Conservation (phyloP, 2,888 invertebrate species). For the Nymphalis c-album region DNA sequence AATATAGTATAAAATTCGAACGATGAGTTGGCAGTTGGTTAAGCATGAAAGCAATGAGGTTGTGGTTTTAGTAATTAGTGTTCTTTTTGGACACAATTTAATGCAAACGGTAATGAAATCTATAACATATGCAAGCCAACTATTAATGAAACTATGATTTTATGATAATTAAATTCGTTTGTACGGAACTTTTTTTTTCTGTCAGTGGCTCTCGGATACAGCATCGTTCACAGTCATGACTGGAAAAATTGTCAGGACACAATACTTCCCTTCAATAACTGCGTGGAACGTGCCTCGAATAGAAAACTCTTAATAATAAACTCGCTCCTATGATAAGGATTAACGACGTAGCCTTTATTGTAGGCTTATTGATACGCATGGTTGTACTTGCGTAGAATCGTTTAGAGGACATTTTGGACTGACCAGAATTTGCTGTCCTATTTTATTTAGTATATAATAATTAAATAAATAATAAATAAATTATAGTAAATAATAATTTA, state of each 20-base stretch:
- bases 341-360: constrained; percentile 34
- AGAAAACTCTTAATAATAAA: constrained; percentile 34
- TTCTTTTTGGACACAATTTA: no score
- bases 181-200: background rate
- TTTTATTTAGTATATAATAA: background rate
- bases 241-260: constrained; percentile 29
- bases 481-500: no score
- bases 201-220: constrained; percentile 21
- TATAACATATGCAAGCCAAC: no score
- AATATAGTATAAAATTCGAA: no score
- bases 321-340: constrained; percentile 33
- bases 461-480: no score
- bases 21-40: no score
- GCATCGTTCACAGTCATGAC: constrained; percentile 25
- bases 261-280: constrained; percentile 43
- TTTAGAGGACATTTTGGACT: constrained; percentile 22
- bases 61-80: no score
- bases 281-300: constrained; percentile 40
- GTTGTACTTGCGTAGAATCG: constrained; percentile 14
- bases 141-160: no score
- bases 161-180: background rate
- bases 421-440: background rate
- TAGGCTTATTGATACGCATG: constrained; percentile 29
- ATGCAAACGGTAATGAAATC: no score
- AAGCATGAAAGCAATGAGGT: no score